Conservation (phyloP, 2,113 vertebrate species). For the Notarius quadriscutis region DNA sequence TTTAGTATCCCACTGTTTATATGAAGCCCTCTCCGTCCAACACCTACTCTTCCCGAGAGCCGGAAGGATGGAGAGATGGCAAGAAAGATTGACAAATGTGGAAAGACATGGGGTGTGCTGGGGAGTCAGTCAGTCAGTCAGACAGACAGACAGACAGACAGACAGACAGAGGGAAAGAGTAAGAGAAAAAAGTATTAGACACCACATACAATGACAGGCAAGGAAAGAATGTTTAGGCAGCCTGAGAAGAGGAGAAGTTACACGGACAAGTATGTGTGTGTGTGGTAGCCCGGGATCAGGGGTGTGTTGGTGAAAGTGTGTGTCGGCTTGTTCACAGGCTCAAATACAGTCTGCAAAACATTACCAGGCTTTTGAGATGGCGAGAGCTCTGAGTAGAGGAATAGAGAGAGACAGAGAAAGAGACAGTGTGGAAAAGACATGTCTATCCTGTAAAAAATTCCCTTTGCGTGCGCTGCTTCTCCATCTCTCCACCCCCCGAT, state of each 20-base stretch:
- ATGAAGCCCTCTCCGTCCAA: conserved; percentile 40
- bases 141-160: conserved; percentile 29
- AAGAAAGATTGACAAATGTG: conserved; percentile 38
- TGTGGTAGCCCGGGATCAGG: neutral
- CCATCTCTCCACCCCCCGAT: conserved; percentile 42
- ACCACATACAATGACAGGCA: conserved; percentile 71
- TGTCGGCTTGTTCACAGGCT: conserved; percentile 36
- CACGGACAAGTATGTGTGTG: conserved; percentile 33
- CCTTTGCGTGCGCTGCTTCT: conserved; percentile 68
- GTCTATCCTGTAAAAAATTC: conserved; percentile 75
- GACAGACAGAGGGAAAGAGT: conserved; percentile 42
- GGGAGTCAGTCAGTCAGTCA: conserved; percentile 42
- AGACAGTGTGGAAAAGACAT: conserved; percentile 68
- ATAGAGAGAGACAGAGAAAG: conserved; percentile 59
- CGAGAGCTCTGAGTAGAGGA: conserved; percentile 59
- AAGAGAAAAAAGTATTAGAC: conserved; percentile 50
- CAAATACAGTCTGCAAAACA: conserved; percentile 57
- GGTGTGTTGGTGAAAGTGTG: neutral
- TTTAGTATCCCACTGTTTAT: conserved; percentile 51
- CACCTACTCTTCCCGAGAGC: conserved; percentile 50
- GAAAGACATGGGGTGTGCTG: conserved; percentile 37
- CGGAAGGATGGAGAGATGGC: conserved; percentile 20
- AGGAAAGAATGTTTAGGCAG: conserved; percentile 78
- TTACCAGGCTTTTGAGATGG: conserved; percentile 74
- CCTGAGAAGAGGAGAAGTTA: conserved; percentile 64